phyloP scores from a whole-genome alignment of 2,888 invertebrate species.

The Drosophila austrosaltans region DNA sequence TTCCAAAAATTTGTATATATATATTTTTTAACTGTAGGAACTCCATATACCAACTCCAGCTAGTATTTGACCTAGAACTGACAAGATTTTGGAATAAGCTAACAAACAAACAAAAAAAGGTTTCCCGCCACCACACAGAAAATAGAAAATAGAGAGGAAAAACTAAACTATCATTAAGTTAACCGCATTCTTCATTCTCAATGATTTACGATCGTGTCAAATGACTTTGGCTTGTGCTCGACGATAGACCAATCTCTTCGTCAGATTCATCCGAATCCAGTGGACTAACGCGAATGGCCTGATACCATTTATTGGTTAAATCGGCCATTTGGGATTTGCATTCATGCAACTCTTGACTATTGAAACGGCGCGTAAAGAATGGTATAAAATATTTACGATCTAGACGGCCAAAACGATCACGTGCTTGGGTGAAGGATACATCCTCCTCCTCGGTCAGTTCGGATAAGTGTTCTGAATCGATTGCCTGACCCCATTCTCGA shows the following conservation, averaged over 20 bases:
- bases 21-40: neutral
- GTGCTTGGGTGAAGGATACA: slow-evolving; percentile 90
- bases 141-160: neutral
- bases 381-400: slow-evolving; percentile 97
- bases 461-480: slow-evolving; percentile 96
- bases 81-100: slow-evolving; percentile 11
- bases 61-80: slow-evolving; percentile 12
- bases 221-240: slow-evolving; percentile 77
- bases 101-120: slow-evolving; percentile 2
- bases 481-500: slow-evolving; percentile 97
- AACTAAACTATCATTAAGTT: slow-evolving; percentile 29
- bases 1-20: neutral
- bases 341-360: slow-evolving; percentile 97
- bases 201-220: slow-evolving; percentile 59
- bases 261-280: slow-evolving; percentile 92
- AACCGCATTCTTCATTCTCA: slow-evolving; percentile 14
- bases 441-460: slow-evolving; percentile 97
- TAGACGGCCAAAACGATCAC: slow-evolving; percentile 94
- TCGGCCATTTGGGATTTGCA: slow-evolving; percentile 98
- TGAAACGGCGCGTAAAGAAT: slow-evolving; percentile 97
- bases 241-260: slow-evolving; percentile 80
- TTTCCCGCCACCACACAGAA: slow-evolving; percentile 9
- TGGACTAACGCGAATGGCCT: slow-evolving; percentile 95
- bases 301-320: slow-evolving; percentile 98
- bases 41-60: slow-evolving; percentile 29